phyloP scores from a whole-genome alignment of 2,888 invertebrate species.

The Acanthopleura granulata region DNA sequence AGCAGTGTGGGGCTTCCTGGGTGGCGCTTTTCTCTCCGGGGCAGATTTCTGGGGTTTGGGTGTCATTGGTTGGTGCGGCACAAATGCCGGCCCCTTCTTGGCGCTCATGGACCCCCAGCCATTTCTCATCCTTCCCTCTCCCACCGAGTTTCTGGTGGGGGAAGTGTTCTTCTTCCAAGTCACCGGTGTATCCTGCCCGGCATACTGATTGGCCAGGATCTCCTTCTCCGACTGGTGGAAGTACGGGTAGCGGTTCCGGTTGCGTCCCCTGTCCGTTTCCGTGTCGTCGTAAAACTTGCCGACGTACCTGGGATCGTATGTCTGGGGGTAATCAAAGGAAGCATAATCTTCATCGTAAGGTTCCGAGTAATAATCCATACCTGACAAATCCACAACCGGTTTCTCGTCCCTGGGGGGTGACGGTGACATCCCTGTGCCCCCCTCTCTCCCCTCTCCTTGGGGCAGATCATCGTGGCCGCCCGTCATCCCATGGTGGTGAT shows the following conservation, averaged over 20 bases:
- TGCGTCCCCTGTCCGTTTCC: slow-evolving; percentile 32
- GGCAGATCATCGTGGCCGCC: not conserved
- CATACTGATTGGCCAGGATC: not conserved
- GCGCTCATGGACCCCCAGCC: slow-evolving; percentile 7
- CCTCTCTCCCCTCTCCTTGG: too few species aligned
- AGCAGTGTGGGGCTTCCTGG: not conserved
- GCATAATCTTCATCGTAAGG: not conserved
- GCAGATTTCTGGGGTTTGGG: not conserved
- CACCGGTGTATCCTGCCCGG: not conserved
- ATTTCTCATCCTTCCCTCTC: not conserved
- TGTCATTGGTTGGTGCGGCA: not conserved
- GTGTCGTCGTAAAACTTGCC: slow-evolving; percentile 34
- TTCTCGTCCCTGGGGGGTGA: too few species aligned
- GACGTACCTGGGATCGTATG: slow-evolving; percentile 27
- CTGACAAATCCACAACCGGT: not conserved
- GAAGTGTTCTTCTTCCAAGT: not conserved
- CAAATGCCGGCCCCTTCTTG: not conserved
- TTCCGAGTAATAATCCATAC: slow-evolving; percentile 14
- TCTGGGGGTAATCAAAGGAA: slow-evolving; percentile 24
- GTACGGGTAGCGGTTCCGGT: slow-evolving; percentile 18
- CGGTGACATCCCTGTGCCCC: too few species aligned
- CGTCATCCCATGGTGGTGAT: slow-evolving; percentile 28
- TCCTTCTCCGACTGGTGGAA: slow-evolving; percentile 1
- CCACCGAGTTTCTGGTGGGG: not conserved
- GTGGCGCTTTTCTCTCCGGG: not conserved